Evolutionary conservation across 2,797 vertebrate species (phyloP).

Genomic region (Micropoecilia bifurca): DNA sequence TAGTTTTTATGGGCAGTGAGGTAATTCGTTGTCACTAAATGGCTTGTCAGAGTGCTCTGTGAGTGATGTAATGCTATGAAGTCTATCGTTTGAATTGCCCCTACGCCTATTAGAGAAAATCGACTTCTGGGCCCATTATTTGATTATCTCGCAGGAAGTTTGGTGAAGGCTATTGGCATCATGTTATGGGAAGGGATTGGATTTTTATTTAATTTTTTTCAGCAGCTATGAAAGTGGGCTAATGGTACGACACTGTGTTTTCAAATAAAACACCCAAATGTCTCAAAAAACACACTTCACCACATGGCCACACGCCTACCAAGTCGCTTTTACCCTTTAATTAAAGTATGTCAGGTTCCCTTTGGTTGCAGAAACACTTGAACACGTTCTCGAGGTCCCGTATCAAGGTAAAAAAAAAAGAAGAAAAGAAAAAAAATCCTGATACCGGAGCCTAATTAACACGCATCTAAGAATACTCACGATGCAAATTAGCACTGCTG

Average conservation of each 20-base stretch:
- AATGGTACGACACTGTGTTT: slow-evolving; percentile 23
- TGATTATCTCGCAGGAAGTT: slow-evolving; percentile 81
- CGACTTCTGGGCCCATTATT: slow-evolving; percentile 78
- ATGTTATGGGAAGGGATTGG: slow-evolving; percentile 53
- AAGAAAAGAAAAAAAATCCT: slow-evolving; percentile 24
- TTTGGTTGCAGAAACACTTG: slow-evolving; percentile 64
- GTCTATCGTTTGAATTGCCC: slow-evolving; percentile 80
- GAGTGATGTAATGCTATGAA: slow-evolving; percentile 80
- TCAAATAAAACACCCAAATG: background rate
- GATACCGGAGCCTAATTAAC: slow-evolving; percentile 79
- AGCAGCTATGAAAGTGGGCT: slow-evolving; percentile 32
- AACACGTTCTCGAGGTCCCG: slow-evolving; percentile 71
- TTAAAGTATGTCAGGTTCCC: slow-evolving; percentile 59
- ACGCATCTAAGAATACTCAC: slow-evolving; percentile 78
- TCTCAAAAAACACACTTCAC: background rate
- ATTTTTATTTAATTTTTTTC: slow-evolving; percentile 17
- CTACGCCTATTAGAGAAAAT: slow-evolving; percentile 75
- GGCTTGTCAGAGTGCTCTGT: slow-evolving; percentile 79
- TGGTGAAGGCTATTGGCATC: slow-evolving; percentile 64
- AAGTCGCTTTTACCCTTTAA: slow-evolving; percentile 50
- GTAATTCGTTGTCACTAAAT: slow-evolving; percentile 82
- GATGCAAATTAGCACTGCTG: slow-evolving; percentile 80
- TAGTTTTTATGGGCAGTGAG: slow-evolving; percentile 81
- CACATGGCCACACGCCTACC: slow-evolving; percentile 23
- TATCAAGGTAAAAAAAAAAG: slow-evolving; percentile 60